Evolutionary conservation across 2,888 invertebrate genomes (phyloP).

Genomic region (Protophormia terraenovae): DNA sequence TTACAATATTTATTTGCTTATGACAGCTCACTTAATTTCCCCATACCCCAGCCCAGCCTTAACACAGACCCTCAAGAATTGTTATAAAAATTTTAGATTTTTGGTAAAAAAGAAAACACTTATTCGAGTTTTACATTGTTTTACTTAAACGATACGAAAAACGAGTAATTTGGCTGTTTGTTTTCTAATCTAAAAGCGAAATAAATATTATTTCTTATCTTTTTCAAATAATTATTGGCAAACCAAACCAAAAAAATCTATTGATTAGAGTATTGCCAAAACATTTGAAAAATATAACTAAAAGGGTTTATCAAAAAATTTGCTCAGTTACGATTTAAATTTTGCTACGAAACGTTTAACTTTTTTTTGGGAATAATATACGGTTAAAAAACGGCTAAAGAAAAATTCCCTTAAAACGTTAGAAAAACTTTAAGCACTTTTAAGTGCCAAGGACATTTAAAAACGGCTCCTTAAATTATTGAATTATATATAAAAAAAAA

Average conservation of each 20-base stretch:
- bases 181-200: constrained; percentile 18
- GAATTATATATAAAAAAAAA: no score
- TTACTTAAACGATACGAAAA: background rate
- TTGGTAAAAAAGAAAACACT: background rate
- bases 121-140: background rate
- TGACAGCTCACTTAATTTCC: background rate
- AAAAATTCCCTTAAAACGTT: background rate
- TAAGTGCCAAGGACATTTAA: background rate
- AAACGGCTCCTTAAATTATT: no score
- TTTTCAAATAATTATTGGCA: background rate
- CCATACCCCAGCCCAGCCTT: background rate
- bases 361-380: background rate
- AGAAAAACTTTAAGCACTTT: background rate
- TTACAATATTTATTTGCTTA: background rate
- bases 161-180: background rate
- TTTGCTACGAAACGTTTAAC: background rate
- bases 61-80: background rate
- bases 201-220: constrained; percentile 21
- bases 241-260: background rate
- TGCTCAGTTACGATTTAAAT: constrained; percentile 23
- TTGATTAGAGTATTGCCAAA: constrained; percentile 11
- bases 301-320: background rate
- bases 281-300: constrained; percentile 36
- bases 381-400: background rate
- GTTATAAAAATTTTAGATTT: background rate